Evolutionary conservation across 1,140 invertebrate species (phyloP), one percentile per base, ranked within the genome.

Genomic region (Panagrolaimus sp.): DNA sequence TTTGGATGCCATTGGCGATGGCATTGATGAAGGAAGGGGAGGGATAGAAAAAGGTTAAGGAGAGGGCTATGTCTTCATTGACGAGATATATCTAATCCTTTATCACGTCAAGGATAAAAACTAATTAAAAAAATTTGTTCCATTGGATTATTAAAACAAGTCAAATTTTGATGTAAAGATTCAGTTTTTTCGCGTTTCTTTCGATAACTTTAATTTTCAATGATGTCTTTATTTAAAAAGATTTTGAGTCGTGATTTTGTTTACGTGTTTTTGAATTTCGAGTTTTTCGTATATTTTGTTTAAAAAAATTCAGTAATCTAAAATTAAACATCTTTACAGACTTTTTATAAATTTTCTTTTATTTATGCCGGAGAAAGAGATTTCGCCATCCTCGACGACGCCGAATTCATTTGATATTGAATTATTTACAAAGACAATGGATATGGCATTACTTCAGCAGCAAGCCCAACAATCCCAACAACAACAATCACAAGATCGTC

Each of bases 351-450:
- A n/a, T n/a, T n/a, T n/a, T n/a, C n/a, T n/a, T 21, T 12, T 26
- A 58, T n/a, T n/a, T 58, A 58, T 58, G 52, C 52, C 52, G 15
- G 52, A 58, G 10, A 58, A 58, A 58, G 28, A n/a, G 52, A 58
- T 28, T 21, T 26, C 0, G 14, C 52, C 52, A 28, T 28, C 52
- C 14, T 21, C 21, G 17, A 58, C 52, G 17, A 21, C 52, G 1
- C 15, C n/a, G 3, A 58, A 58, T 17, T 58, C 28, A 58, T 58
- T 58, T 21, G 52, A 58, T 21, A 21, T 28, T 28, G 21, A 58
- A 4, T 58, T 58, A n/a, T 28, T 58, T 4, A 21, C 12, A 28
- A 58, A 58, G 8, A 58, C 52, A 28, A 58, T 58, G 52, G 52
- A 58, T 28, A 26, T 58, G 52, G 52, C 28, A 12, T 21, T 58